Evolutionary conservation across 2,888 invertebrate genomes (phyloP).

Genomic region (Mimachlamys varia): DNA sequence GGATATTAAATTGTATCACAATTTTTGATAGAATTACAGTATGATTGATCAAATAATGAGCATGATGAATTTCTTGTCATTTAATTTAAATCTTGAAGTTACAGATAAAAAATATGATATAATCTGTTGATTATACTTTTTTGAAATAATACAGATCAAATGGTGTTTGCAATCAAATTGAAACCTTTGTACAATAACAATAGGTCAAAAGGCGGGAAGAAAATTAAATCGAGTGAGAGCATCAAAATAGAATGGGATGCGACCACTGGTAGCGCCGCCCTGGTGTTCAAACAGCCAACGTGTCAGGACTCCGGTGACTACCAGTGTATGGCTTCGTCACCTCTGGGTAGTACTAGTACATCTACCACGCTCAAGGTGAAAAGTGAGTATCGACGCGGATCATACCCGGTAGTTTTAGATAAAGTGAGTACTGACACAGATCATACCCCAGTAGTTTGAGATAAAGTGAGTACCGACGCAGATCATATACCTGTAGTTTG

Average conservation of each 20-base stretch:
- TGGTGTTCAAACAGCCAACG: slow-evolving; percentile 14
- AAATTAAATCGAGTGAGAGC: neutral
- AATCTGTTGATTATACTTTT: neutral
- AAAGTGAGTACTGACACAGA: neutral
- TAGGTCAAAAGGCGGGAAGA: slow-evolving; percentile 26
- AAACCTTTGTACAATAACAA: neutral
- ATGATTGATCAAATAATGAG: no score
- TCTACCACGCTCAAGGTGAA: slow-evolving; percentile 3
- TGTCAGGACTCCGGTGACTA: neutral
- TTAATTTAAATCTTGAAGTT: neutral
- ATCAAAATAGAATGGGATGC: neutral
- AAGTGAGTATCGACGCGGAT: neutral
- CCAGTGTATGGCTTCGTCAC: slow-evolving; percentile 10
- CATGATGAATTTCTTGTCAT: no score
- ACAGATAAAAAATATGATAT: neutral
- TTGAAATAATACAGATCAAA: neutral
- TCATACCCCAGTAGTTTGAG: no score
- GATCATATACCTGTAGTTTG: no score
- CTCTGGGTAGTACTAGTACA: neutral
- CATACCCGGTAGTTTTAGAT: neutral
- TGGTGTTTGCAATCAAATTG: neutral
- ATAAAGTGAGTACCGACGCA: no score
- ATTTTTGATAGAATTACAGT: neutral
- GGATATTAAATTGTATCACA: neutral
- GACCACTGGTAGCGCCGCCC: neutral